Conservation (phyloP, 2,797 vertebrate species). For the Urophycis tenuis region DNA sequence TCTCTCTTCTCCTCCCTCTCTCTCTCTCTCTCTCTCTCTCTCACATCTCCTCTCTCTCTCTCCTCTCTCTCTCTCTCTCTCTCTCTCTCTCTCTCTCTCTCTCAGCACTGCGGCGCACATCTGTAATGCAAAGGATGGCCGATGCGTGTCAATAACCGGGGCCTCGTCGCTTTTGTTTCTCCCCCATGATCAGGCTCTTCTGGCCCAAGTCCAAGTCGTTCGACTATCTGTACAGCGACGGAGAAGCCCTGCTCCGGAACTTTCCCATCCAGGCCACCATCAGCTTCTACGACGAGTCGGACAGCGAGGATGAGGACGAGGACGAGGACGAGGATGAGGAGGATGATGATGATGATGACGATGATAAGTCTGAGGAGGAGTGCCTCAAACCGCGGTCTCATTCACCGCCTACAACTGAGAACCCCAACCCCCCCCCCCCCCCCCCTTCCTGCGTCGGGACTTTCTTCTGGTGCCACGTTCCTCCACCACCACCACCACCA, state of each 20-base stretch:
- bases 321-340: conserved; percentile 52
- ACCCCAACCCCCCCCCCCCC: not conserved
- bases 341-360: conserved; percentile 53
- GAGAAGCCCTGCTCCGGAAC: conserved; percentile 71
- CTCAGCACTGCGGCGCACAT: not conserved
- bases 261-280: conserved; percentile 83
- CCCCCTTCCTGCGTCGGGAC: not conserved
- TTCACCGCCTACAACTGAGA: conserved; percentile 54
- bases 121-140: not conserved
- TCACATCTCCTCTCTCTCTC: no score
- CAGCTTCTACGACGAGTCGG: conserved; percentile 76
- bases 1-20: no score
- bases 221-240: conserved; percentile 77
- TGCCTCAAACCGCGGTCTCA: conserved; percentile 36
- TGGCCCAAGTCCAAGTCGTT: conserved; percentile 78
- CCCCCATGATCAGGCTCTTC: conserved; percentile 67
- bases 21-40: no score
- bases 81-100: no score
- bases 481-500: no score
- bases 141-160: not conserved
- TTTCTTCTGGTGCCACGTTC: not conserved
- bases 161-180: conserved; percentile 1
- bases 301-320: conserved; percentile 65
- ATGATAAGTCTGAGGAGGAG: conserved; percentile 36
- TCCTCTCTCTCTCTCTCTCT: not conserved